phyloP scores from a whole-genome alignment of 2,113 vertebrate species.

The Beaufortia kweichowensis region DNA sequence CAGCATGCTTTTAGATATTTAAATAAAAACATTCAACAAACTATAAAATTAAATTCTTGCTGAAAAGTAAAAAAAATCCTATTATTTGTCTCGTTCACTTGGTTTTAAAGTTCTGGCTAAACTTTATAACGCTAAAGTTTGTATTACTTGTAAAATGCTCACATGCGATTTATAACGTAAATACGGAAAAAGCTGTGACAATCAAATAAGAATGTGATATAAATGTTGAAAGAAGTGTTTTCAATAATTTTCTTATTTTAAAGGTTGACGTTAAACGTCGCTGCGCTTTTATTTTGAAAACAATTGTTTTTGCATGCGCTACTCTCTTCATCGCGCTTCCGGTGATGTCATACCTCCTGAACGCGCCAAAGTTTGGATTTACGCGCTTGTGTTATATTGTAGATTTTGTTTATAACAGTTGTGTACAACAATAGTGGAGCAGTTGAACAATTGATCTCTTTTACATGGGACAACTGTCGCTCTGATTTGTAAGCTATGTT shows the following conservation, averaged over 20 bases:
- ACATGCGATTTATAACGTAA: too few relatives aligned
- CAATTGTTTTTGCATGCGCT: fast-evolving
- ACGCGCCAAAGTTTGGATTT: constrained; percentile 45
- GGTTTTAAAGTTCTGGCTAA: too few relatives aligned
- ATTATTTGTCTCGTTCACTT: too few relatives aligned
- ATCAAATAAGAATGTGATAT: background rate
- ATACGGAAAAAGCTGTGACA: background rate
- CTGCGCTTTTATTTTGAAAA: constrained; percentile 38
- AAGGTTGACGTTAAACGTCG: background rate
- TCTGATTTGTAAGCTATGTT: background rate
- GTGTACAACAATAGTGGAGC: background rate
- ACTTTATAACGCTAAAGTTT: too few relatives aligned
- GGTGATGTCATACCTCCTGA: constrained; percentile 7
- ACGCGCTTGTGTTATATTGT: background rate
- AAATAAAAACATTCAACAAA: too few relatives aligned
- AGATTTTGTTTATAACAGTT: background rate
- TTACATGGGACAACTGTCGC: background rate
- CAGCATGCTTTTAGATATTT: too few relatives aligned
- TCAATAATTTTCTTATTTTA: background rate
- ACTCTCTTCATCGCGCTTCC: background rate
- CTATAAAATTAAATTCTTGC: too few relatives aligned
- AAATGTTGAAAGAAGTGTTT: background rate
- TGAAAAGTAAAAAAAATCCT: too few relatives aligned
- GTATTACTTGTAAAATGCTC: too few relatives aligned
- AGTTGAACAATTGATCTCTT: background rate